These are phyloP conservation scores for Pemphredon lugubris DNA, from an alignment of 2,888 invertebrate species.

Conservation along the genomic window DNA sequence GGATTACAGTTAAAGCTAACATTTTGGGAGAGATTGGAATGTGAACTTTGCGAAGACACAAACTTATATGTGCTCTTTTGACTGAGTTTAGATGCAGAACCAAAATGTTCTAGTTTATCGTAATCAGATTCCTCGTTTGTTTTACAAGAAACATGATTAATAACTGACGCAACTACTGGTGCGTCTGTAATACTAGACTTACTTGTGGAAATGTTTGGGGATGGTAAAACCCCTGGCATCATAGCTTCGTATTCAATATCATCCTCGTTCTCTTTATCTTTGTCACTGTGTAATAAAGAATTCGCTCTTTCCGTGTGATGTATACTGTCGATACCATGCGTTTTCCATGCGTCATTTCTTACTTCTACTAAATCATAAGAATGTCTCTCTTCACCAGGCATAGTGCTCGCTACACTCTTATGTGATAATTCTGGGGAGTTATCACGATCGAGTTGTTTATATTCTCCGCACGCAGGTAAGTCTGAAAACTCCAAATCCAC, in stretches of 20 bases:
- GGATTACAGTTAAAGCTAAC: constrained; percentile 37
- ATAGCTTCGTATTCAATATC: constrained; percentile 76
- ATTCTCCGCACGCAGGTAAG: constrained; percentile 82
- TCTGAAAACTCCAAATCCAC: constrained; percentile 81
- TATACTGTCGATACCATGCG: constrained; percentile 88
- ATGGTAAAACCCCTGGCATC: constrained; percentile 59
- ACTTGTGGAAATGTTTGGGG: constrained; percentile 67
- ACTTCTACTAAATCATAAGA: constrained; percentile 90
- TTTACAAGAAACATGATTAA: constrained; percentile 70
- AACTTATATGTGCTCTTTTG: constrained; percentile 88
- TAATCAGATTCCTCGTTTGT: constrained; percentile 83
- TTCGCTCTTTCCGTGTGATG: constrained; percentile 86
- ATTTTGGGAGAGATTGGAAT: constrained; percentile 61
- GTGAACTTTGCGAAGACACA: constrained; percentile 73
- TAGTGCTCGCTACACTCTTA: constrained; percentile 60
- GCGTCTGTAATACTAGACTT: constrained; percentile 56
- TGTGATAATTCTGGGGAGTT: constrained; percentile 78
- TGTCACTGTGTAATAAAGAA: constrained; percentile 66
- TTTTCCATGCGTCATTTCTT: constrained; percentile 91
- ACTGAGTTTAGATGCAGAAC: constrained; percentile 87
- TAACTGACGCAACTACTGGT: constrained; percentile 65
- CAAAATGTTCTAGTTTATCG: constrained; percentile 91
- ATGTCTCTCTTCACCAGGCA: constrained; percentile 81
- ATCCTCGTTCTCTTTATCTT: constrained; percentile 72
- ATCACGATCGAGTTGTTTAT: constrained; percentile 83